Evolutionary conservation across 2,797 vertebrate species (phyloP), one percentile per base, ranked within the genome.

Genomic region (Danio choprae): DNA sequence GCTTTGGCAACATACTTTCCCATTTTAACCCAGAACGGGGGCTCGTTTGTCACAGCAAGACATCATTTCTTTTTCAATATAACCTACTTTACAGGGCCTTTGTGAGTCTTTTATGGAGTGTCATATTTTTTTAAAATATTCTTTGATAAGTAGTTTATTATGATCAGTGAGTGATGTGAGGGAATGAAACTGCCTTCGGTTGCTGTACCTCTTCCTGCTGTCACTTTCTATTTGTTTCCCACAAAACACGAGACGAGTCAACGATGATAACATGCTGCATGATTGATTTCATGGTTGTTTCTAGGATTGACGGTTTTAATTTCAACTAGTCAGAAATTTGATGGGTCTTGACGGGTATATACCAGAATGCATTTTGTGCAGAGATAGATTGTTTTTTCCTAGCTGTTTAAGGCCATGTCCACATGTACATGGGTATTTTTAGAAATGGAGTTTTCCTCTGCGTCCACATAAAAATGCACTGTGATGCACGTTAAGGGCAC

Each of bases 201-300:
- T 44, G 11, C 56, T 69, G 38, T 18, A 12, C 40, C 13, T 56
- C 51, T 50, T 69, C 59, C 58, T 16, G 16, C 58, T 76, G 80
- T 77, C 80, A 68, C 22, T 68, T 76, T 76, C 64, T 44, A 70
- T 77, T 77, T 48, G 74, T 68, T 68, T 70, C 65, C 48, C 55
- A 76, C 76, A 46, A 46, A 71, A 58, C 7, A 13, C 20, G 29
- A 40, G 50, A 22, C 60, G 12, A 55, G 62, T 77, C 50, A 56
- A 56, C 43, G 40, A 29, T 38, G 51, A 58, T 67, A 68, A 68
- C n/a, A 18, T 9, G 7, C 51, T 48, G 51, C 10, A 13, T 46
- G n/a, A n/a, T 68, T 58, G 44, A 40, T 40, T 55, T 56, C 13
- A 67, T 41, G 50, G 20, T 46, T 29, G 18, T 67, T 77, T 53